Evolutionary conservation across 2,113 vertebrate genomes (phyloP), one percentile per base, ranked within the genome.

Genomic region (Bostrychus sinensis): DNA sequence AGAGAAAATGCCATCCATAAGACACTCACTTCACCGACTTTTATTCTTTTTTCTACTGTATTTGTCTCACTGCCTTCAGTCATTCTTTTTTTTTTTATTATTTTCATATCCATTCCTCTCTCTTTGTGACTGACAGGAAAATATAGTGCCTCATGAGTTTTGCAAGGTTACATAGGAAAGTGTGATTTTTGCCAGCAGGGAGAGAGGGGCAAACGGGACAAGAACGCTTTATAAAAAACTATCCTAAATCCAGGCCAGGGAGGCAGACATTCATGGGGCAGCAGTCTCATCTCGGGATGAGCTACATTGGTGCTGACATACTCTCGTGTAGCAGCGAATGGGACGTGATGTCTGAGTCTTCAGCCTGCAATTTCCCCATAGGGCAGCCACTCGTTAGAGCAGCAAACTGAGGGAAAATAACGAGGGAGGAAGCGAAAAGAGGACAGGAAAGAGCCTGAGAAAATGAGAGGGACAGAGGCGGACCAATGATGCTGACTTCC

Each of bases 281-380:
- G 78, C 50, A 70, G 68, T 70, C 75, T 75, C 74, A 58, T 86
- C 68, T 64, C 38, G 2, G 25, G 45, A 57, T 87, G 89, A 88
- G 87, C 70, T 62, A 90, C 80, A 91, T 85, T 42, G 73, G 56
- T 51, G 66, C 74, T 79, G 88, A 91, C 88, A 82, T 68, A 65
- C 79, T 80, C 75, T 70, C 25, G 67, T 82, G 81, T 86, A 70
- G 65, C 46, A 5, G 63, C 45, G 70, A 89, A 86, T 87, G 69
- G 79, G 67, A 81, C 77, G 85, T 86, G 88, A 91, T 86, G 86
- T 87, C 75, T 85, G 71, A 84, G 61, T 68, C 72, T 68, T 34
- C 55, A 53, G 85, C 66, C 59, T 85, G 70, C 48, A 39, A 88
- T 87, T 84, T 20, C 48, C 82, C 89, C 82, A 81, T 50, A 10